Percentiles rank a stretch among this genome's conserved stretches.
Conservation (phyloP, 2,888 invertebrate genomes). For the Lottia gigantea region DNA sequence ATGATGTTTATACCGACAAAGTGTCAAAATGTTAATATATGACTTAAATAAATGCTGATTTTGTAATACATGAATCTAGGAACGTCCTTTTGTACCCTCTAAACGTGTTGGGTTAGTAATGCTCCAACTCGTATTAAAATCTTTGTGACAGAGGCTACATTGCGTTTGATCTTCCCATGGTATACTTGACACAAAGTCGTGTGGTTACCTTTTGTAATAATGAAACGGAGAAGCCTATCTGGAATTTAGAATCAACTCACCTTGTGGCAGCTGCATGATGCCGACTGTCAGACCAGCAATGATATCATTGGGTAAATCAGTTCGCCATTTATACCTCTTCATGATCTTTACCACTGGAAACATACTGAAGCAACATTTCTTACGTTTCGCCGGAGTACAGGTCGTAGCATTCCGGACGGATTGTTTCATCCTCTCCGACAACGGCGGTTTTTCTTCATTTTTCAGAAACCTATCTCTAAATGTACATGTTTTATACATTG, state of each 20-base stretch:
- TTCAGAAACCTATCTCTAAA: conserved; percentile 37
- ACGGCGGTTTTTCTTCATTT: background rate
- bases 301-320: conserved; percentile 78
- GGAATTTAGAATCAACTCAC: conserved; percentile 41
- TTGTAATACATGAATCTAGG: too few relatives aligned
- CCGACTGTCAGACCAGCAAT: conserved; percentile 87
- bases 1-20: too few relatives aligned
- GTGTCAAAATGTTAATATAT: too few relatives aligned
- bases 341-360: conserved; percentile 62
- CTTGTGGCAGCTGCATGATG: conserved; percentile 68
- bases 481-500: conserved; percentile 30
- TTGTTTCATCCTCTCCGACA: conserved; percentile 17
- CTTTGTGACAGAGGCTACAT: too few relatives aligned
- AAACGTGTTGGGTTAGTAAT: too few relatives aligned
- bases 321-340: conserved; percentile 56
- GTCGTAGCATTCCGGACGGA: conserved; percentile 24
- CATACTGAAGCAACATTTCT: conserved; percentile 36
- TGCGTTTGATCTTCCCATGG: too few relatives aligned
- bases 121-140: too few relatives aligned
- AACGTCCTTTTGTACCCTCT: too few relatives aligned
- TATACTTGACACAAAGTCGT: too few relatives aligned
- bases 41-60: too few relatives aligned
- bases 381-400: conserved; percentile 41
- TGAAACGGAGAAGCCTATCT: too few relatives aligned
- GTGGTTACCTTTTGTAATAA: too few relatives aligned